These are phyloP conservation scores for Lamellibrachia luymesi DNA, from an alignment of 1,140 invertebrate genomes.

Conservation along the genomic window DNA sequence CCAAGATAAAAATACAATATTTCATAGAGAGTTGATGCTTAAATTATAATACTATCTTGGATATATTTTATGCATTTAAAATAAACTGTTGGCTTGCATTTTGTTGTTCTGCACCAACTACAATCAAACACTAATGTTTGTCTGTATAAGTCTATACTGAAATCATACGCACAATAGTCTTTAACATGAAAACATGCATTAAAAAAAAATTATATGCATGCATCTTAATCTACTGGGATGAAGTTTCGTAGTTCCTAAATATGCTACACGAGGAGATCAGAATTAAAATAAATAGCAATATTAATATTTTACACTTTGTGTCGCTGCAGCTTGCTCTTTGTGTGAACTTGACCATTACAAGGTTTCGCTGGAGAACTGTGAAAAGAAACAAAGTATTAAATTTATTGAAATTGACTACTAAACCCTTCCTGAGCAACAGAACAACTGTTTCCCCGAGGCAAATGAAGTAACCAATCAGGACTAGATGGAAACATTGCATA, in stretches of 20 bases:
- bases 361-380: conserved; percentile 2
- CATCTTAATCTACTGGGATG: too few species aligned
- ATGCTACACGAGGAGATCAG: neutral
- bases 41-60: neutral
- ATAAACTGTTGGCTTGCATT: too few species aligned
- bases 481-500: neutral
- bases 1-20: neutral
- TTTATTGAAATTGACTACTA: neutral
- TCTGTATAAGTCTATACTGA: neutral
- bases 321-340: neutral
- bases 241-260: neutral
- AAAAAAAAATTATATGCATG: too few species aligned
- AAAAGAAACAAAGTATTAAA: neutral
- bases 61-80: too few species aligned
- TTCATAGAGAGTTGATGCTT: neutral
- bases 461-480: neutral
- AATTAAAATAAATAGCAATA: neutral
- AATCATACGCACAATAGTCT: too few species aligned
- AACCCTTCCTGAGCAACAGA: neutral
- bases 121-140: neutral
- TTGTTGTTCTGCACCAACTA: neutral
- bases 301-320: neutral
- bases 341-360: neutral
- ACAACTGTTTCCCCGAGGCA: neutral
- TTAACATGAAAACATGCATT: too few species aligned